Evolutionary conservation across 2,113 vertebrate species (phyloP).

Genomic region (Bos javanicus): DNA sequence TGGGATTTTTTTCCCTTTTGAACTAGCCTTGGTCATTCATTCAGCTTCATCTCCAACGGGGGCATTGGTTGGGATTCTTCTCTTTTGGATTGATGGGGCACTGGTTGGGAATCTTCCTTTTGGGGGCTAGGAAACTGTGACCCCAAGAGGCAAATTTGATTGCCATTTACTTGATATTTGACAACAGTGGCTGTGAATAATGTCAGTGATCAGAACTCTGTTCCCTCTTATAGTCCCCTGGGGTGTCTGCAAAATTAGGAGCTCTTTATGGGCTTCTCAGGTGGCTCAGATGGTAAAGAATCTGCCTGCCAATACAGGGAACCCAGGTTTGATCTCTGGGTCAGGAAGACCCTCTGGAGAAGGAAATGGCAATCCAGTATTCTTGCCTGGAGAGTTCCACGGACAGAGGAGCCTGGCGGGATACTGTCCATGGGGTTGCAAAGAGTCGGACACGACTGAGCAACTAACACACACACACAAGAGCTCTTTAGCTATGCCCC

Average conservation of each 20-base stretch:
- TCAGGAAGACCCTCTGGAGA: background rate
- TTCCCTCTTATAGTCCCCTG: background rate
- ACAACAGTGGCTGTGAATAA: background rate
- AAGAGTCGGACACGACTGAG: background rate
- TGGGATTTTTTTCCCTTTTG: background rate
- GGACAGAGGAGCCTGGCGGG: background rate
- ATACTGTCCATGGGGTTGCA: background rate
- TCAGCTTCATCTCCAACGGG: background rate
- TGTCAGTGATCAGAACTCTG: background rate
- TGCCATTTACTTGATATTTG: background rate
- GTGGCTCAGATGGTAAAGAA: background rate
- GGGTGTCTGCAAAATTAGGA: background rate
- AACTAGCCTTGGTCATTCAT: background rate
- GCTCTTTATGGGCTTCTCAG: background rate
- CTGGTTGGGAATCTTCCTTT: background rate
- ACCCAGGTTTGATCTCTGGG: background rate
- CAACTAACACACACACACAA: background rate
- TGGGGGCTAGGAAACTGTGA: background rate
- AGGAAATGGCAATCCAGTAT: background rate
- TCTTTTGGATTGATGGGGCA: background rate
- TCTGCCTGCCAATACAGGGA: background rate
- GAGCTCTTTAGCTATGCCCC: background rate
- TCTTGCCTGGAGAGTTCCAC: background rate
- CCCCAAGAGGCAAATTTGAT: background rate
- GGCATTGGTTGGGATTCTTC: background rate